These are phyloP conservation scores for Hydropsyche betteni DNA, from an alignment of 2,888 invertebrate genomes.

Conservation along the genomic window DNA sequence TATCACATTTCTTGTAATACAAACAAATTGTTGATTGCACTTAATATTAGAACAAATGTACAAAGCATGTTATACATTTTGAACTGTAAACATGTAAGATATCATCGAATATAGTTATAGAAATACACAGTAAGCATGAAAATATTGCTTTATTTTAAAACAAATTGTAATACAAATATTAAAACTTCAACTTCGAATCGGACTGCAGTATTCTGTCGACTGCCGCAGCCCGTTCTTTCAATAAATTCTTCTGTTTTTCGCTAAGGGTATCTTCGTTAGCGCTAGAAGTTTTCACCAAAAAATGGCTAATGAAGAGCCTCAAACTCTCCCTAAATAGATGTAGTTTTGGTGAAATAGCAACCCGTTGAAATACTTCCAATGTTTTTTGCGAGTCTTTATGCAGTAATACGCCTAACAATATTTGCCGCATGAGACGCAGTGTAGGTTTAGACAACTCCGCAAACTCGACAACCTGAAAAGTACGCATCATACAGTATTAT, in stretches of 20 bases:
- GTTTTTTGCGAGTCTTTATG: slow-evolving; percentile 70
- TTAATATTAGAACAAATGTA: too few species aligned
- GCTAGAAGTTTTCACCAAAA: slow-evolving; percentile 71
- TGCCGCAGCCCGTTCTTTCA: slow-evolving; percentile 69
- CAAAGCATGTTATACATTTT: too few species aligned
- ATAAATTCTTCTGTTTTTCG: slow-evolving; percentile 61
- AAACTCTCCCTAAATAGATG: slow-evolving; percentile 85
- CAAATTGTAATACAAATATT: slow-evolving; percentile 28
- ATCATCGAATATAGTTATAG: too few species aligned
- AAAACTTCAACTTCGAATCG: slow-evolving; percentile 62
- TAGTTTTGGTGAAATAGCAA: slow-evolving; percentile 77
- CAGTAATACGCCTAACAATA: slow-evolving; percentile 78
- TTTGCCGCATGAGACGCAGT: slow-evolving; percentile 81
- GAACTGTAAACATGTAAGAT: too few species aligned
- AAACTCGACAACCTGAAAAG: slow-evolving; percentile 81
- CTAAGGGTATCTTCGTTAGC: slow-evolving; percentile 58
- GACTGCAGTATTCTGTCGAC: slow-evolving; percentile 73
- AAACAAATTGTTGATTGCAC: too few species aligned
- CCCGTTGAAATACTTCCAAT: slow-evolving; percentile 75
- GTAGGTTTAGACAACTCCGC: slow-evolving; percentile 82
- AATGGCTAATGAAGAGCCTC: slow-evolving; percentile 86
- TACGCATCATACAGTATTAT: slow-evolving; percentile 36
- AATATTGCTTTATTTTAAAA: too few species aligned
- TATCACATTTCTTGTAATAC: too few species aligned
- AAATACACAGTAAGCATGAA: too few species aligned